Base-by-base conservation (phyloP, 2,113 vertebrate genomes). In the Brachypteracias leptosomus region DNA sequence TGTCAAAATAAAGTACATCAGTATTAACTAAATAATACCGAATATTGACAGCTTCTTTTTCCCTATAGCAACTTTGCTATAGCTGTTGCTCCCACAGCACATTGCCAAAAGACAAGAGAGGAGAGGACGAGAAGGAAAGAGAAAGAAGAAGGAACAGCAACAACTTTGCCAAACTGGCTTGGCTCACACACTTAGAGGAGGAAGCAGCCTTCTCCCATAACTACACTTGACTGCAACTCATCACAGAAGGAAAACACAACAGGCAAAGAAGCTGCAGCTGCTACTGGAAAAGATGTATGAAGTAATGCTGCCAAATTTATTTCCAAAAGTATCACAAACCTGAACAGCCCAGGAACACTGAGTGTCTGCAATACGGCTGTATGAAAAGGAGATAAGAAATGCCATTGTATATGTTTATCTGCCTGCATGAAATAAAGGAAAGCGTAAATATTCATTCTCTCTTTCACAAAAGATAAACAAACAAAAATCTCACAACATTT, bases 241-340 rank as follows among this genome's bases (percentile, higher is more conserved):
- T 80, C 96, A 97, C 95, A 97, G 93, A 96, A 96, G 90, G 94
- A 93, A 96, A 96, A 97, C 82, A 94, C 90, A 96, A 96, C 88
- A 94, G 92, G 95, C 93, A 93, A 86, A 92, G 93, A 87, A 92
- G 83, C 90, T 94, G 93, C 95, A 96, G 95, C 95, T 95, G 95
- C 80, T 96, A 67, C 92, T 95, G 92, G 85, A 61, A 93, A 90
- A 90, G 84, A 92, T 59, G 65, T 68, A 89, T 0, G 20, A 82
- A 75, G 85, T 95, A 72, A 90, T 10, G 88, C 79, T 96, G 96
- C 96, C 95, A 96, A 94, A 85, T 63, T 88, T 94, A 91, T 86
- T 94, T 95, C 95, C 92, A 88, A 84, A 96, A 95, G 90, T 89
- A 90, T 88, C 82, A 88, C 71, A 96, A 95, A 97, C 84, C 88